These are phyloP conservation scores for Gnatocerus cornutus DNA, from an alignment of 2,888 invertebrate genomes.

Conservation along the genomic window DNA sequence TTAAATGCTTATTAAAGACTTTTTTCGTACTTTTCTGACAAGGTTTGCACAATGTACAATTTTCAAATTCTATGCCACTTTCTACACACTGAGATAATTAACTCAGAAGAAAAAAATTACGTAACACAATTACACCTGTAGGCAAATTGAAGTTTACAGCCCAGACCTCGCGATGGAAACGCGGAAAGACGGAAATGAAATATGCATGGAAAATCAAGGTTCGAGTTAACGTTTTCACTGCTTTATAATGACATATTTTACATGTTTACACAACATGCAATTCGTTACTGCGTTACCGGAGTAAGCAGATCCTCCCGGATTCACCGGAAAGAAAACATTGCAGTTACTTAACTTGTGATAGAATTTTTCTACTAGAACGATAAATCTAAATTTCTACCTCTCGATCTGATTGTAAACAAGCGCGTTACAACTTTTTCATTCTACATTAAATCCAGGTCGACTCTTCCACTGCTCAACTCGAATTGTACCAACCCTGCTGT, in stretches of 20 bases:
- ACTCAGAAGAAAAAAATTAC: slow-evolving; percentile 6
- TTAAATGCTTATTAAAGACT: slow-evolving; percentile 9
- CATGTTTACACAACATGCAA: background rate
- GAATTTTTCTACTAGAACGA: too few relatives aligned
- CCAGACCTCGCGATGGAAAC: background rate
- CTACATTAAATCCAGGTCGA: slow-evolving; percentile 2
- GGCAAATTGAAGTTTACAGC: slow-evolving; percentile 10
- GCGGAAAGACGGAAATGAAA: slow-evolving; percentile 1
- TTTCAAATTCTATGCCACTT: slow-evolving; percentile 17
- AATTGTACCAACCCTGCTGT: background rate
- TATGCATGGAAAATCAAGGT: background rate
- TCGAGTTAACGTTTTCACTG: background rate
- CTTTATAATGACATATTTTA: slow-evolving; percentile 1
- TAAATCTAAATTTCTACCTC: background rate
- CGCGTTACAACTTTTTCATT: slow-evolving; percentile 2
- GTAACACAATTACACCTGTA: slow-evolving; percentile 11
- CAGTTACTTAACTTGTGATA: too few relatives aligned
- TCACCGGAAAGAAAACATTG: background rate
- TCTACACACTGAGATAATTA: slow-evolving; percentile 15
- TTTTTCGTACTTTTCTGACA: slow-evolving; percentile 8
- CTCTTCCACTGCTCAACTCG: background rate
- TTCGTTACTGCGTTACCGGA: background rate
- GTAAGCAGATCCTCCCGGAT: background rate
- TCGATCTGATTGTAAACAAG: background rate
- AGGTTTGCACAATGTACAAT: slow-evolving; percentile 17